Evolutionary conservation across 1,140 invertebrate species (phyloP), one percentile per base, ranked within the genome.

Genomic region (Lysiphlebus fabarum): DNA sequence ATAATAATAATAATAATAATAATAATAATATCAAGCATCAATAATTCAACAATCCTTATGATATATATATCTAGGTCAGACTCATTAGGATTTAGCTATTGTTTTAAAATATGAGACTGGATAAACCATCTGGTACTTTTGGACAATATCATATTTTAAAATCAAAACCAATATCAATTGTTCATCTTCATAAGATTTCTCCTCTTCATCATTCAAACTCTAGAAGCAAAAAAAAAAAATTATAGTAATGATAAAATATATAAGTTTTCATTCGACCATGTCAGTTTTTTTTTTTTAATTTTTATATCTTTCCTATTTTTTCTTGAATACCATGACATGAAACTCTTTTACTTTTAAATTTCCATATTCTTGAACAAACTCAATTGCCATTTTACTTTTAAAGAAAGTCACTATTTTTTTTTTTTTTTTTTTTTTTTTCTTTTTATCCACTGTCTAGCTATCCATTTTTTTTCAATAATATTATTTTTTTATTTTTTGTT

Each of bases 51-150:
- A 26, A 26, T 26, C 4, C 4, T 26, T 4, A 26, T n/a, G n/a
- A n/a, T n/a, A n/a, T n/a, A n/a, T n/a, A n/a, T 44, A 64, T 65
- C 56, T 70, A 14, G 62, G 55, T 67, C 63, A 59, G 62, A 54
- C 63, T 69, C 67, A 70, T 70, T 70, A 69, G 51, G 65, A 59
- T 67, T 62, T 53, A 11, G 10, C 10, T 56, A 58, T 56, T 63
- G 65, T 62, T 60, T 67, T 8, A 61, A 10, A 9, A 1, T 26
- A 6, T 9, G 41, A 65, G 44, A 61, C 61, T 57, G 57, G 49
- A 26, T 26, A 26, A 47, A 60, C 43, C 58, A 41, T 41, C 17
- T 45, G 11, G 5, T 42, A 56, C 50, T 58, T 8, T 56, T 58
- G 53, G 56, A 40, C 53, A 53, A 43, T 45, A 57, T 63, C 40